Conservation (phyloP, 2,888 invertebrate genomes). For the Ophraella communa region DNA sequence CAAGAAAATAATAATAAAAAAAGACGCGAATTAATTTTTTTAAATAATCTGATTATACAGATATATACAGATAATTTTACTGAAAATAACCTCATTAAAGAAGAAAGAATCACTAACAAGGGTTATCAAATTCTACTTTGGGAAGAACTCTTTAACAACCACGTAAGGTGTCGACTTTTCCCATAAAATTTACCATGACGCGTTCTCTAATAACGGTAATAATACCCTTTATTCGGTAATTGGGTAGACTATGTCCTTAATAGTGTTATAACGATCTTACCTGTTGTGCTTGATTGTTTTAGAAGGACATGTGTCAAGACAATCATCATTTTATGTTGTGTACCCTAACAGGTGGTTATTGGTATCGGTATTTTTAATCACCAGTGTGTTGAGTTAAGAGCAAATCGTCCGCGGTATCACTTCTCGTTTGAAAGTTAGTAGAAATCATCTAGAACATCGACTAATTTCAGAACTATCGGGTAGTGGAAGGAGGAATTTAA, state of each 20-base stretch:
- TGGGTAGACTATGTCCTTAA: slow-evolving; percentile 42
- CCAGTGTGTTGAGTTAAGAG: no score
- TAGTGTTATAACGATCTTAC: slow-evolving; percentile 34
- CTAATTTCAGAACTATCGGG: no score
- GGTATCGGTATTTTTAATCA: no score
- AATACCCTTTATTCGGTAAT: slow-evolving; percentile 45
- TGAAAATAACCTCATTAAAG: no score
- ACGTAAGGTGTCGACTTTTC: slow-evolving; percentile 37
- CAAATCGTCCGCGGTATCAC: no score
- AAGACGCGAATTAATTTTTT: no score
- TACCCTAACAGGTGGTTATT: slow-evolving; percentile 10
- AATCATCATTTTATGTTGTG: slow-evolving; percentile 17
- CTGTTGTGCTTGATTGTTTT: slow-evolving; percentile 30
- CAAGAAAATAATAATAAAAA: neutral
- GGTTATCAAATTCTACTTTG: slow-evolving; percentile 4
- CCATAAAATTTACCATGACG: slow-evolving; percentile 32
- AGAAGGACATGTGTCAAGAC: slow-evolving; percentile 30
- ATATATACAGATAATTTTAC: no score
- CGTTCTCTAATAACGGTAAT: slow-evolving; percentile 41
- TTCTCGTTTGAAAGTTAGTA: no score
- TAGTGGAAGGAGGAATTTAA: no score
- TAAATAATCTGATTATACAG: no score
- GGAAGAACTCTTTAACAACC: neutral
- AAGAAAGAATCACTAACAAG: neutral
- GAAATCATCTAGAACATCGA: no score